Base-by-base conservation (phyloP, 2,113 vertebrate genomes). In the Uria aalge region DNA sequence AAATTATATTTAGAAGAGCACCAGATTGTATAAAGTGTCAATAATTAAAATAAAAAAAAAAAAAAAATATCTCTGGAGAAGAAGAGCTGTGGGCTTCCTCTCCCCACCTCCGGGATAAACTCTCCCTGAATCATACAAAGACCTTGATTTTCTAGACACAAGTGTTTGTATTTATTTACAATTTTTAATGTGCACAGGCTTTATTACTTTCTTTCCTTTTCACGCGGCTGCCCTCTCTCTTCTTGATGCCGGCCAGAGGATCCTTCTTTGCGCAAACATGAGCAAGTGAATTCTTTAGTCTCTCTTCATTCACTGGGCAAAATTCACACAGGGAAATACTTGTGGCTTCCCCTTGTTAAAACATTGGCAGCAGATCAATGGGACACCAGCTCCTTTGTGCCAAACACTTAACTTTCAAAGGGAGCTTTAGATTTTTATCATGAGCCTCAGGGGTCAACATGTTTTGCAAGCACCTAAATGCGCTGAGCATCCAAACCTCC, bases 391-490 rank as follows among this genome's bases (percentile, higher is more conserved):
- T 89, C 75, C 92, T 85, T 96, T 72, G 90, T 69, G 56, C 92
- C 36, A 87, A 86, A 94, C 83, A 53, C 72, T 88, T 83, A 92
- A 34, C n/a, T 94, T 97, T 95, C 94, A 96, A 96, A 96, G 88
- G 94, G 50, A 96, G 94, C 59, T 94, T 95, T 84, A 90, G 85
- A 93, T 93, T 90, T 93, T 93, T 90, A 92, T 84, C 86, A 19
- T 19, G 56, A 81, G 96, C 92, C 96, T 94, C 94, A 62, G 96
- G 95, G 86, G 87, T 93, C 96, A 97, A 96, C 87, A 93, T 60
- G 76, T 95, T 97, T 97, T 96, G 94, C 90, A 97, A 96, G 93
- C 90, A 79, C 52, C 59, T 78, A 55, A 92, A 48, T 5, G 83
- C 94, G 83, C 94, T 84, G 76, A 92, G 68, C 80, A 89, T 36